Evolutionary conservation across 2,113 vertebrate species (phyloP), one percentile per base, ranked within the genome.

Genomic region (Aythya baeri): DNA sequence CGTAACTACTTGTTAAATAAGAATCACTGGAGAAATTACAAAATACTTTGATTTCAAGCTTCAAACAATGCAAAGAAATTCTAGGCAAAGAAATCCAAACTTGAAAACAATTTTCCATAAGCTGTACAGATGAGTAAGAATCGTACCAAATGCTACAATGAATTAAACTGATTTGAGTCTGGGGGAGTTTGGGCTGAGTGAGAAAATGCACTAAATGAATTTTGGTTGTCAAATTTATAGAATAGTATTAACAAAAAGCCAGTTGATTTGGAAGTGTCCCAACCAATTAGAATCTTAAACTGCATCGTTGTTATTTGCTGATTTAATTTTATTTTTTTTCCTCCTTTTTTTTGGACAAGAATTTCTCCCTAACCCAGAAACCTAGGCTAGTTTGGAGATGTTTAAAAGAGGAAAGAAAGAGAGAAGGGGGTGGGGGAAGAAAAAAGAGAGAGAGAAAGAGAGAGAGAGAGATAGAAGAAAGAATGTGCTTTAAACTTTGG

Each of bases 11-110:
- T 84, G 49, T 87, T 92, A 83, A 92, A 85, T 70, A 73, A 73
- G 66, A 86, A 87, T 92, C 82, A 86, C 21, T 91, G 55, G 77
- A 87, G 78, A 89, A 94, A 92, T 80, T 36, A 81, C 31, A 76
- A 81, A 93, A 89, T 78, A 66, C 49, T 86, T 89, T 67, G 81
- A 85, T 79, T 93, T 91, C 78, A 59, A 41, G 61, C 52, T 92
- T 79, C 46, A 95, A 92, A 83, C 80, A 89, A 66, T 55, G 83
- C 36, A 80, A 75, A 93, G 71, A 93, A 96, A 90, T 93, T 67
- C 61, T 79, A 54, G 46, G 87, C 71, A 83, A 88, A 91, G 65
- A 80, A 93, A 95, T 80, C 27, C 50, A 89, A 89, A 87, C 46
- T 88, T 95, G 57, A 86, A 89, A 94, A 27, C 43, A 80, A 79